Percentiles rank a stretch among this genome's conserved stretches.
phyloP scores from a whole-genome alignment of 2,797 vertebrate genomes.

The Chelonia mydas region DNA sequence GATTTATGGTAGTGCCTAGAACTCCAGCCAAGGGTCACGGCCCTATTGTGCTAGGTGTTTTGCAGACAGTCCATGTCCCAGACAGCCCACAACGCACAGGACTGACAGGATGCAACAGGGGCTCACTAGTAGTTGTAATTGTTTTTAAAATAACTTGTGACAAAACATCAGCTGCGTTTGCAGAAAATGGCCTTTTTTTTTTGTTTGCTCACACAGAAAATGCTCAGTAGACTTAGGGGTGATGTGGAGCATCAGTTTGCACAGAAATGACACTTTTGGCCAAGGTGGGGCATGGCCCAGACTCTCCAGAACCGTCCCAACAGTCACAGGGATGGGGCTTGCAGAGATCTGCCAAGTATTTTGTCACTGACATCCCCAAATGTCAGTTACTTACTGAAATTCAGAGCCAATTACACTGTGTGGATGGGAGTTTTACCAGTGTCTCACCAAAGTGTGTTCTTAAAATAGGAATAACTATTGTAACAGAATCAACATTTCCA shows the following conservation, averaged over 20 bases:
- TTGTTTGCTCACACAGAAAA: neutral
- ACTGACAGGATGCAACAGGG: neutral
- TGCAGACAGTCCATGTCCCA: neutral
- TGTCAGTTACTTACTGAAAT: neutral
- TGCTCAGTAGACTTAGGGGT: neutral
- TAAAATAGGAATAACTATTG: neutral
- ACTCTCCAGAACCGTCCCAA: neutral
- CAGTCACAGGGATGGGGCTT: neutral
- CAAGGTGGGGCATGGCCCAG: neutral
- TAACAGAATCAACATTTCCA: neutral
- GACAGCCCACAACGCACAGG: neutral
- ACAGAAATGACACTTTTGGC: neutral
- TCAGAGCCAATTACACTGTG: neutral
- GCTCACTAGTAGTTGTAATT: neutral
- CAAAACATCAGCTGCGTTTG: neutral
- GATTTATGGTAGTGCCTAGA: neutral
- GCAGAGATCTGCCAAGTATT: neutral
- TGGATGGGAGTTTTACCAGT: neutral
- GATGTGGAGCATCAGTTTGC: neutral
- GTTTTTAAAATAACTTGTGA: no score
- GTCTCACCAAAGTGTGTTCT: neutral
- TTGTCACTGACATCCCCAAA: neutral
- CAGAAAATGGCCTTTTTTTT: neutral
- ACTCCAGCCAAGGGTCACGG: no score
- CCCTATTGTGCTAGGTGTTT: neutral